Evolutionary conservation across 2,113 vertebrate genomes (phyloP).

Genomic region (Chloropsis hardwickii): DNA sequence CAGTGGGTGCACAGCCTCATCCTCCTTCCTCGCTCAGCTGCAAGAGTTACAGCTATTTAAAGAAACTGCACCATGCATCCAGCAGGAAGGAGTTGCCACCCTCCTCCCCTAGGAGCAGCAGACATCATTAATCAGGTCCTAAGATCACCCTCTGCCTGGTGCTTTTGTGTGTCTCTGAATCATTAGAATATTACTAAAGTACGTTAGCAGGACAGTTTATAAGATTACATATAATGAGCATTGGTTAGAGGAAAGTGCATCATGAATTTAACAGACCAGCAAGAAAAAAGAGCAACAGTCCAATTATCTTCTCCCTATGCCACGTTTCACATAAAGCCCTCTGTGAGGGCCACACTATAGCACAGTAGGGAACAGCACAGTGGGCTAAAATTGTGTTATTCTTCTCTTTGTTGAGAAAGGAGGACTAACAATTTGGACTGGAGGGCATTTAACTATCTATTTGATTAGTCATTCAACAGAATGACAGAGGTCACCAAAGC

Average conservation of each 20-base stretch:
- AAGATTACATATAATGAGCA: constrained; percentile 33
- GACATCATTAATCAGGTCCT: not conserved
- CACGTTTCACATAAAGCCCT: constrained; percentile 11
- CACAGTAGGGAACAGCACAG: constrained; percentile 44
- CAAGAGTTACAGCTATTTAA: not conserved
- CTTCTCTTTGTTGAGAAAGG: constrained; percentile 5
- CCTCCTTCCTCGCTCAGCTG: not conserved
- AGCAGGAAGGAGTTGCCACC: not conserved
- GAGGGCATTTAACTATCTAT: constrained; percentile 47
- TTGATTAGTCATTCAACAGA: constrained; percentile 39
- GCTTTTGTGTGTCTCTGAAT: not conserved
- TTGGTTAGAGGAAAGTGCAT: not conserved
- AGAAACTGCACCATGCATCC: not conserved
- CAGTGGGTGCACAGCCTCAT: not conserved
- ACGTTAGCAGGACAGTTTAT: not conserved
- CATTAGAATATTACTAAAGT: constrained; percentile 11
- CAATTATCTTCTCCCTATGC: constrained; percentile 7
- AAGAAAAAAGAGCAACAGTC: constrained; percentile 11
- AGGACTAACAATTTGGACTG: constrained; percentile 14
- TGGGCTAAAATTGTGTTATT: constrained; percentile 37
- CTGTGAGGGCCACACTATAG: not conserved
- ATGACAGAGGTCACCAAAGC: not conserved
- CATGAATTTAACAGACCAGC: constrained; percentile 23
- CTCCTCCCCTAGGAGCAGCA: not conserved
- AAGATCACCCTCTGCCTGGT: not conserved